Base-by-base conservation (phyloP, 2,113 vertebrate genomes). In the Malurus cyaneus region DNA sequence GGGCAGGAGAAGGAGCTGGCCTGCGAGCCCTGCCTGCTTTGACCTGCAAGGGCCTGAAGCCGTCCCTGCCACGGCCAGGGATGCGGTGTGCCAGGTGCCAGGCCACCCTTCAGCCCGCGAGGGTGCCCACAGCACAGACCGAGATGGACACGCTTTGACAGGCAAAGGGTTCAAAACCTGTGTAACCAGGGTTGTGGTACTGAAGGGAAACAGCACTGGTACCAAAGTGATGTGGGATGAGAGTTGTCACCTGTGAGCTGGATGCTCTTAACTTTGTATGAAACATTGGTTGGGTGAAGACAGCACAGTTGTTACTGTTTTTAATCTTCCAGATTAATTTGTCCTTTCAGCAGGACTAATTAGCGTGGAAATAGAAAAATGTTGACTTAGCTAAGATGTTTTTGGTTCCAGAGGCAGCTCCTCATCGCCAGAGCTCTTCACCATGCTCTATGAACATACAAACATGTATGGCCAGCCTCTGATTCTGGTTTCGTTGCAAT, bases 201-300 rank as follows among this genome's bases (percentile, higher is more conserved):
- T 2, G 65, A 36, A 42, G 20, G 44, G 46, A 49, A 53, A 32
- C 4, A 0, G 53, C 18, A 0, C 14, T 6, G 31, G 42, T 46
- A 29, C 67, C 46, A 18, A 34, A 32, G 28, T 49, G 8, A 8
- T 0, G 2, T 2, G 5, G 0, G 9, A 21, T 2, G 14, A 32
- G 59, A 69, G n/a, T 34, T 42, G 15, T n/a, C 25, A 8, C 32
- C 32, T 20, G 6, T 11, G 44, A 78, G 77, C 44, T 70, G 32
- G 26, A 31, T 81, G 69, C 61, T 77, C 36, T 70, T 42, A 54
- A 25, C 29, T 89, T 82, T 26, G 53, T 53, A 18, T 54, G 14
- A 80, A 70, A 52, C 31, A 18, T 12, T 26, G 57, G 3, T 29
- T 46, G 47, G 39, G 32, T 86, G 79, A 77, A 79, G 34, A 28